Conservation (phyloP, 2,113 vertebrate genomes). For the Pachycephala philippinensis region DNA sequence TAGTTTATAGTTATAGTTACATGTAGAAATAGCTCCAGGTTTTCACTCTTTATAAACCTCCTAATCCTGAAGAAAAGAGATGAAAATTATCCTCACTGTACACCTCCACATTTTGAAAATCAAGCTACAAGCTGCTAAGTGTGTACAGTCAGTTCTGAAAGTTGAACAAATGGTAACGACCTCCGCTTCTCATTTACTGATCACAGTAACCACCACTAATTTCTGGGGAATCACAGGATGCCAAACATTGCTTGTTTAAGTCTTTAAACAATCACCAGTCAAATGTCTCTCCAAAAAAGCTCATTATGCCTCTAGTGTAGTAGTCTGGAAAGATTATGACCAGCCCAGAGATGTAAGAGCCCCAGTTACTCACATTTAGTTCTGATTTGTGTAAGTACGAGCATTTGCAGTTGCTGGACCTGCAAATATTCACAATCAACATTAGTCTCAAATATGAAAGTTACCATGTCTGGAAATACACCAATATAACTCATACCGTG, state of each 20-base stretch:
- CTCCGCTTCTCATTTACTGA: neutral
- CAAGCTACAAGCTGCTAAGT: neutral
- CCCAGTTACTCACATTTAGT: neutral
- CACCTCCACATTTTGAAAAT: slow-evolving; percentile 23
- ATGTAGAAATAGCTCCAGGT: neutral
- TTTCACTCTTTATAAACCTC: neutral
- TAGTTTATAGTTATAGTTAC: neutral
- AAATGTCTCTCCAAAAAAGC: neutral
- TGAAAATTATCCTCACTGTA: neutral
- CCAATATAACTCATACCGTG: accelerated
- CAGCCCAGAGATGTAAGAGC: neutral
- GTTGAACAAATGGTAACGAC: neutral
- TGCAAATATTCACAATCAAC: neutral
- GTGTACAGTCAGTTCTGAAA: neutral
- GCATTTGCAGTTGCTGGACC: neutral
- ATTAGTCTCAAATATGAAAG: neutral
- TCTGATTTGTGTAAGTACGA: neutral
- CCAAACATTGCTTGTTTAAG: neutral
- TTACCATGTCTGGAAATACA: neutral
- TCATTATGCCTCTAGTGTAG: neutral
- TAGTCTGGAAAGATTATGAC: neutral
- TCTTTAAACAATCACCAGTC: neutral
- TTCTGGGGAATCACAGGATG: neutral
- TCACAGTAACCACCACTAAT: neutral
- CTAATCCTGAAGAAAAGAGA: neutral